Conservation (phyloP, 2,888 invertebrate genomes). For the Himalopsyche japonica region DNA sequence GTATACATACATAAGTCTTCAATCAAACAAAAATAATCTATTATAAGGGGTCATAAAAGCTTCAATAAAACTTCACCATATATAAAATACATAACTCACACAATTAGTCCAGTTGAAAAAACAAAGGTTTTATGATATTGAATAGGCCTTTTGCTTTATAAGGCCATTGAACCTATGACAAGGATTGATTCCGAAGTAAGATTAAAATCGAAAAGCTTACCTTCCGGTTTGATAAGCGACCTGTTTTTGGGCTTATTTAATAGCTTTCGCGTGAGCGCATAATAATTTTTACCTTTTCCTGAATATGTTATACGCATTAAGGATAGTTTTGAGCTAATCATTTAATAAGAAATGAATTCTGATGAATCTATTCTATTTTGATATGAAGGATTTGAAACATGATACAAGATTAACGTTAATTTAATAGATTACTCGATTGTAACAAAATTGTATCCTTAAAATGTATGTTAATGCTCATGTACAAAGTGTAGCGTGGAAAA, state of each 20-base stretch:
- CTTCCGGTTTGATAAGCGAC: neutral
- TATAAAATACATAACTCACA: neutral
- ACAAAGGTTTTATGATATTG: neutral
- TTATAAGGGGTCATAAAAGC: neutral
- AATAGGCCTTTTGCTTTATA: neutral
- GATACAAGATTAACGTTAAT: neutral
- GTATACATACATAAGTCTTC: neutral
- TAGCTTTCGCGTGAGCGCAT: neutral
- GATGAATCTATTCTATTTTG: neutral
- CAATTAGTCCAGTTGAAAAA: neutral
- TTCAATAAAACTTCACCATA: neutral
- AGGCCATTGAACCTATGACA: slow-evolving; percentile 3
- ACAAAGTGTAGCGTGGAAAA: no score
- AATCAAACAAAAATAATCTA: neutral
- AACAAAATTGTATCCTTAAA: no score
- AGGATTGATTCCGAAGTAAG: slow-evolving; percentile 2
- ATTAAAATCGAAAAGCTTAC: neutral
- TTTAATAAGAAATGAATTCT: neutral
- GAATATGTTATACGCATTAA: neutral
- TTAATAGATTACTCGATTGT: no score
- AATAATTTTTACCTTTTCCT: neutral
- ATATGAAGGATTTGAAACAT: neutral
- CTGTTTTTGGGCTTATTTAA: neutral
- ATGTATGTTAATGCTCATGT: no score
- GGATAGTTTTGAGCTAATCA: neutral